Conservation (phyloP, 2,888 invertebrate genomes). For the Pharmacophagus antenor region DNA sequence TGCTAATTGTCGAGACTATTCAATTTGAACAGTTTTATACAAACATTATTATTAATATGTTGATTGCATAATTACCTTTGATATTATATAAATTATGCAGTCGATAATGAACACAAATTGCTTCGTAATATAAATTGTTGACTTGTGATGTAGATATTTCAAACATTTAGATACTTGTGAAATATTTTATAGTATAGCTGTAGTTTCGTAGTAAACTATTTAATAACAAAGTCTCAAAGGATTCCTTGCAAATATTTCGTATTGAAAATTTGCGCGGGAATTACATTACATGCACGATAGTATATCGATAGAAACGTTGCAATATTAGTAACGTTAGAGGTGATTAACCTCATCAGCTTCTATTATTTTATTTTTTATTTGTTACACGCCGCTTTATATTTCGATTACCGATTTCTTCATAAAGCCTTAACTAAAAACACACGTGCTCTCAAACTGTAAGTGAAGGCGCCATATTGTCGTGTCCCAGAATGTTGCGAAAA, state of each 20-base stretch:
- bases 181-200: constrained; percentile 1
- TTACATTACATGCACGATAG: neutral
- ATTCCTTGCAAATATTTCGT: neutral
- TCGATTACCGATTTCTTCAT: constrained; percentile 9
- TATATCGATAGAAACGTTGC: neutral
- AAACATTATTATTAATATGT: neutral
- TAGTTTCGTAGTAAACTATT: neutral
- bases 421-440: constrained; percentile 19
- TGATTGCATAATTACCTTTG: too few species aligned
- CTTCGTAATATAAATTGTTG: neutral
- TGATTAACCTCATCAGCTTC: neutral
- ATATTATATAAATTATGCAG: neutral
- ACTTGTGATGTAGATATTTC: neutral
- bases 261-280: neutral
- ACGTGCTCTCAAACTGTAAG: constrained; percentile 21
- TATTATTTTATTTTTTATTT: neutral
- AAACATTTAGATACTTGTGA: neutral
- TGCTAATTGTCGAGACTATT: neutral
- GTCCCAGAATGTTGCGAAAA: constrained; percentile 56
- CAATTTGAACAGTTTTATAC: neutral
- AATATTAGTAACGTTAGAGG: neutral
- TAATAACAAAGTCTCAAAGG: neutral
- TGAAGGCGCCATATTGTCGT: constrained; percentile 59
- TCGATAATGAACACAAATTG: neutral
- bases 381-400: neutral